Percentiles rank a stretch among this genome's conserved stretches.
Conservation (phyloP, 2,888 invertebrate species). For the Eilema depressum region DNA sequence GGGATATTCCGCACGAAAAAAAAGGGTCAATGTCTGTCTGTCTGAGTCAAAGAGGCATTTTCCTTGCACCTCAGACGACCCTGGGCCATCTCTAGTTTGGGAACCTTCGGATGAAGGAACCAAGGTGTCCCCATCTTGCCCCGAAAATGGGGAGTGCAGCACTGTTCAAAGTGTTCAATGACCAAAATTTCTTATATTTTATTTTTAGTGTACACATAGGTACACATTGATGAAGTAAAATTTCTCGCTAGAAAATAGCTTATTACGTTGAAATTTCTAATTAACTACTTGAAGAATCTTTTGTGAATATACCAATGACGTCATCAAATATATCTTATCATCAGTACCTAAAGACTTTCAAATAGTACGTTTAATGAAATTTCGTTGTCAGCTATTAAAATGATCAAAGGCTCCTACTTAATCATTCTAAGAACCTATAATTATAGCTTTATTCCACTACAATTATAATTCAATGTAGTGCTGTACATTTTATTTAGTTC, state of each 20-base stretch:
- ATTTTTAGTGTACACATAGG: background rate
- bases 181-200: background rate
- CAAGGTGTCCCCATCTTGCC: too few species aligned
- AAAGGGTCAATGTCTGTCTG: too few species aligned
- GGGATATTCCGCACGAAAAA: too few species aligned
- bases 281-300: constrained; percentile 6
- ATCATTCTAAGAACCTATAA: constrained; percentile 33
- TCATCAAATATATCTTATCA: constrained; percentile 24
- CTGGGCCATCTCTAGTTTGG: too few species aligned
- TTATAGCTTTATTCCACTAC: constrained; percentile 31
- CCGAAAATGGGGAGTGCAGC: too few species aligned
- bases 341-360: constrained; percentile 20
- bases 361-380: constrained; percentile 36
- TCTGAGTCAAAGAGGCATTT: too few species aligned
- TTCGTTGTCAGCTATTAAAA: constrained; percentile 39
- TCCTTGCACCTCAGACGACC: too few species aligned
- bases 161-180: too few species aligned
- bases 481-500: constrained; percentile 34
- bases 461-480: constrained; percentile 41
- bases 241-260: background rate
- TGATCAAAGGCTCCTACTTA: constrained; percentile 45
- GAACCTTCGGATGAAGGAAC: too few species aligned
- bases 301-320: constrained; percentile 23
- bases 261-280: constrained; percentile 5
- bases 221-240: background rate